Conservation (phyloP, 2,113 vertebrate genomes). For the Limanda limanda region DNA sequence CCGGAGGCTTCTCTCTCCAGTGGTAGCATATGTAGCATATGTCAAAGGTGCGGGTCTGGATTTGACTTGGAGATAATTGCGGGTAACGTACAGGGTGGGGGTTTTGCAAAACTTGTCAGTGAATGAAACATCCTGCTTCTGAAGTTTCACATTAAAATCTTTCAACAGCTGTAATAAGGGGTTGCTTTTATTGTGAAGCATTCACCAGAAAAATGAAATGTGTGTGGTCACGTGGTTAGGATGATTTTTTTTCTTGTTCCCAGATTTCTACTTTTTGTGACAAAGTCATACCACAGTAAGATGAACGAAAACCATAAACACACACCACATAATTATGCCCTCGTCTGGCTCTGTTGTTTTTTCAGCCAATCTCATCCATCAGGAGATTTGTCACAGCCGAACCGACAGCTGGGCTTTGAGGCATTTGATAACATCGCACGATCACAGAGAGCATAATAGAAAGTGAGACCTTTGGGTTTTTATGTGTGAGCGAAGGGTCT, state of each 20-base stretch:
- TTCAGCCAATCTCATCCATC: conserved; percentile 19
- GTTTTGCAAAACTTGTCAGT: no score
- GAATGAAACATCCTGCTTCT: no score
- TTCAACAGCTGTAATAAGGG: neutral
- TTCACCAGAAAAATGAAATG: neutral
- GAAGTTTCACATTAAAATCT: neutral
- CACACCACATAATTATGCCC: neutral
- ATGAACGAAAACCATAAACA: conserved; percentile 3
- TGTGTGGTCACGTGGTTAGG: no score
- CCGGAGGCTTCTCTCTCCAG: no score
- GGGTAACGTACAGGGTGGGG: no score
- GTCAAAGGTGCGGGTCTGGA: no score
- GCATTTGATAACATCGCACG: neutral
- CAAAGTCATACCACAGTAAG: neutral
- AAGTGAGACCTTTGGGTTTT: conserved; percentile 27
- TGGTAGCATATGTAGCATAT: no score
- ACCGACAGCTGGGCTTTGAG: conserved; percentile 29
- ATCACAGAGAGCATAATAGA: conserved; percentile 19
- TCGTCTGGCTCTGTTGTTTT: conserved; percentile 2
- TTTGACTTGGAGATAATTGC: no score
- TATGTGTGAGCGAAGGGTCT: conserved; percentile 14
- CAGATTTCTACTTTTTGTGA: neutral
- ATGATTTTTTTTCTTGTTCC: neutral
- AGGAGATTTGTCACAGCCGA: conserved; percentile 19
- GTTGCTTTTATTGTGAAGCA: neutral